phyloP scores from a whole-genome alignment of 2,888 invertebrate species.

The Drosophila mimica region DNA sequence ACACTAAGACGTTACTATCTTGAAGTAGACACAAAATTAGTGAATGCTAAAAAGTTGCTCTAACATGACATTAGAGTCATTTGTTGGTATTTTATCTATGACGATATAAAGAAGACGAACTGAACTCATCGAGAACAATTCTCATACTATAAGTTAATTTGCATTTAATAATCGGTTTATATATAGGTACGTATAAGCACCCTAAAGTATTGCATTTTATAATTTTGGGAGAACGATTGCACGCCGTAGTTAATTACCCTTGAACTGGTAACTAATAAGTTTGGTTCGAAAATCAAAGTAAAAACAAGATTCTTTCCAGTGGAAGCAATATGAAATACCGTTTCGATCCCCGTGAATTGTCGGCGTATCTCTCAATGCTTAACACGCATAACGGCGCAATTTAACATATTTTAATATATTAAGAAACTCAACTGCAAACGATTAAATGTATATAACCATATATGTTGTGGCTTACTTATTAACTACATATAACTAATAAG shows the following conservation, averaged over 20 bases:
- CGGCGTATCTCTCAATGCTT: background rate
- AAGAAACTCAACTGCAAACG: background rate
- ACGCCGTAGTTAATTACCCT: background rate
- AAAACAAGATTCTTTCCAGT: background rate
- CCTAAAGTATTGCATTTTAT: slow-evolving; percentile 11
- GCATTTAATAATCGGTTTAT: slow-evolving; percentile 60
- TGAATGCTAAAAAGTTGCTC: background rate
- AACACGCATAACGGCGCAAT: background rate
- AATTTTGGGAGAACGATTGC: background rate
- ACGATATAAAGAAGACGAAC: slow-evolving; percentile 30
- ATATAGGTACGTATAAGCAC: slow-evolving; percentile 5
- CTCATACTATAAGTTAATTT: slow-evolving; percentile 57
- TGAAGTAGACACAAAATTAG: background rate
- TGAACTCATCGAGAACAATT: slow-evolving; percentile 55
- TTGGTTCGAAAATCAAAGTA: background rate
- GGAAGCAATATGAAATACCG: background rate
- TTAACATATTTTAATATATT: background rate
- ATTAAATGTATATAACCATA: background rate
- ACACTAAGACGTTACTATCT: background rate
- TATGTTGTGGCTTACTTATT: slow-evolving; percentile 5
- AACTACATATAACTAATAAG: slow-evolving; percentile 3
- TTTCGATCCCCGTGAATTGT: background rate
- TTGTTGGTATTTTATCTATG: slow-evolving; percentile 8
- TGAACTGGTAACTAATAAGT: background rate
- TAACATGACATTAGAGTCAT: background rate